Percentiles rank a stretch among this genome's conserved stretches.
phyloP scores from a whole-genome alignment of 1,140 invertebrate species.

The Sycobia sp. region DNA sequence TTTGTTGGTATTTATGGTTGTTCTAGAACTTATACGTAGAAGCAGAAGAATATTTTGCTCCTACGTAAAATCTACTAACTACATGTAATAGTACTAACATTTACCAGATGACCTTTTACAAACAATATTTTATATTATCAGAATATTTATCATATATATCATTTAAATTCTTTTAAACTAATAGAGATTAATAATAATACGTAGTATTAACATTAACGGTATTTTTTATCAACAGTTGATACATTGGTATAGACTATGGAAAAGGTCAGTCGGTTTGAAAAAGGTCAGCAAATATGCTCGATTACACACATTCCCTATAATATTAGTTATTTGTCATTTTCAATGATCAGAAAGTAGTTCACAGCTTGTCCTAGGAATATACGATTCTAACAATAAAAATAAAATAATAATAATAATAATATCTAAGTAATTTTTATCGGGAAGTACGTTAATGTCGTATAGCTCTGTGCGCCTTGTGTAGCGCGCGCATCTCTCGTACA shows the following conservation, averaged over 20 bases:
- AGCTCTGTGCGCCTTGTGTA: neutral
- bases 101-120: too few species aligned
- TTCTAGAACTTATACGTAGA: conserved; percentile 8
- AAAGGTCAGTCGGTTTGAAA: too few species aligned
- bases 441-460: conserved; percentile 11
- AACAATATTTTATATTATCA: too few species aligned
- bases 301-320: neutral
- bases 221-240: too few species aligned
- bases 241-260: too few species aligned
- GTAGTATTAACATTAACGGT: too few species aligned
- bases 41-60: conserved; percentile 10
- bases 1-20: conserved; percentile 21
- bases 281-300: too few species aligned
- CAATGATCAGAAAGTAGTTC: conserved; percentile 9
- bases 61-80: conserved; percentile 15
- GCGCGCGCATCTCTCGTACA: neutral
- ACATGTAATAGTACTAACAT: neutral
- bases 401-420: neutral
- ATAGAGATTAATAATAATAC: too few species aligned
- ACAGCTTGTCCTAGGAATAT: conserved; percentile 14
- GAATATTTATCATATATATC: too few species aligned
- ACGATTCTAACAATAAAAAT: conserved; percentile 10
- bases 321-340: too few species aligned
- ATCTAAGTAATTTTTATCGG: neutral
- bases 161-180: too few species aligned